Evolutionary conservation across 2,797 vertebrate genomes (phyloP).

Genomic region (Cephalopachus bancanus): DNA sequence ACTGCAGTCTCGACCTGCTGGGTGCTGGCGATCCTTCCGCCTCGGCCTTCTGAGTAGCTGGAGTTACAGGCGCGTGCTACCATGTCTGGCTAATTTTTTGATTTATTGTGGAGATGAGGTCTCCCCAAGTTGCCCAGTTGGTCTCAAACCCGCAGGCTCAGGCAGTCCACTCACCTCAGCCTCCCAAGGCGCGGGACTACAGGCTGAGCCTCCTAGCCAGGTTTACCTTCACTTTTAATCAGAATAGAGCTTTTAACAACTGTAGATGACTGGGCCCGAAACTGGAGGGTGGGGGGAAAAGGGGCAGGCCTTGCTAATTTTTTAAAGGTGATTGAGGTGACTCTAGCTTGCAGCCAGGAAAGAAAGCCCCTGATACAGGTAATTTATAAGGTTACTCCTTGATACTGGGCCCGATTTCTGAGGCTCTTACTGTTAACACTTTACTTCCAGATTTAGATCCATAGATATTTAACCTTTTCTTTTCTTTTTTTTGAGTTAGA

Average conservation of each 20-base stretch:
- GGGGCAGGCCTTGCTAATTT: background rate
- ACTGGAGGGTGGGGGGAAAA: background rate
- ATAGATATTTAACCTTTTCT: conserved; percentile 27
- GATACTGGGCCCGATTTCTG: background rate
- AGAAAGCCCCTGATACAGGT: background rate
- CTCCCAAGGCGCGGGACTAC: no score
- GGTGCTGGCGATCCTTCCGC: no score
- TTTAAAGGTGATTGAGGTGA: background rate
- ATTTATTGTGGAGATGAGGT: no score
- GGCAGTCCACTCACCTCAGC: no score
- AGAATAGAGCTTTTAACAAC: conserved; percentile 62
- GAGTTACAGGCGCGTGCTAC: no score
- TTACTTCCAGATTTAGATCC: conserved; percentile 30
- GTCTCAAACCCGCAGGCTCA: no score
- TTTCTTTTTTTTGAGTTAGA: background rate
- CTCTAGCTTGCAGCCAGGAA: background rate
- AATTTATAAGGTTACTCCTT: background rate
- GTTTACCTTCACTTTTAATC: conserved; percentile 44
- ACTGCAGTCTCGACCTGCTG: no score
- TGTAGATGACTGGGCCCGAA: background rate
- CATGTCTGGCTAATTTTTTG: no score
- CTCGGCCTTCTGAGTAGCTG: no score
- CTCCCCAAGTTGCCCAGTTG: no score
- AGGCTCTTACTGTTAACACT: conserved; percentile 41
- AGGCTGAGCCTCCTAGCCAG: no score